Percentiles rank a stretch among this genome's conserved stretches.
Evolutionary conservation across 2,888 invertebrate species (phyloP).

Genomic region (Incurvaria masculella): DNA sequence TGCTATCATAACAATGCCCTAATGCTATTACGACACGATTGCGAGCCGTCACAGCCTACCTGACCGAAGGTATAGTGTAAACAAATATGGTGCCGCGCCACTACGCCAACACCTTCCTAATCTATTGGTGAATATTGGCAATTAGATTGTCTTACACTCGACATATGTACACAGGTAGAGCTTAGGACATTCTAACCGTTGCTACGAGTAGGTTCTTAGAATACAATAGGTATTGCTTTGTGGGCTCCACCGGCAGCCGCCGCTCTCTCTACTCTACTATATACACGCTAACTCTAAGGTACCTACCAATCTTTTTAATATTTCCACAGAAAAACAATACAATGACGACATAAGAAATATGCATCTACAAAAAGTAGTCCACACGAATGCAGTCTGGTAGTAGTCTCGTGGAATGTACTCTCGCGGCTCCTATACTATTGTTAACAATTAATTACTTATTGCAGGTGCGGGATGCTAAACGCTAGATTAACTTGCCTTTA

Average conservation of each 20-base stretch:
- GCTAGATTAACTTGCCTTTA: too few species aligned
- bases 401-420: neutral
- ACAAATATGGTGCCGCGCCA: neutral
- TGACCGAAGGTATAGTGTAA: neutral
- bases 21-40: neutral
- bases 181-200: neutral
- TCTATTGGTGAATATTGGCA: neutral
- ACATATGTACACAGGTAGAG: neutral
- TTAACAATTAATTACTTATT: neutral
- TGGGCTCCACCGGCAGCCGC: neutral
- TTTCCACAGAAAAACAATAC: too few species aligned
- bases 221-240: neutral
- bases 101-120: neutral
- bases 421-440: neutral
- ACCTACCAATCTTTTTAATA: too few species aligned
- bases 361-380: too few species aligned
- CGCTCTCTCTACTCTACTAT: neutral
- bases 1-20: too few species aligned
- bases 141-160: neutral
- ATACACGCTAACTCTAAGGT: too few species aligned
- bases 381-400: neutral
- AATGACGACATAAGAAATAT: too few species aligned
- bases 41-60: neutral
- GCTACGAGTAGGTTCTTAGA: neutral
- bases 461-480: neutral